Percentiles rank a stretch among this genome's conserved stretches.
Evolutionary conservation across 2,113 vertebrate genomes (phyloP).

Genomic region (Pristiophorus japonicus): DNA sequence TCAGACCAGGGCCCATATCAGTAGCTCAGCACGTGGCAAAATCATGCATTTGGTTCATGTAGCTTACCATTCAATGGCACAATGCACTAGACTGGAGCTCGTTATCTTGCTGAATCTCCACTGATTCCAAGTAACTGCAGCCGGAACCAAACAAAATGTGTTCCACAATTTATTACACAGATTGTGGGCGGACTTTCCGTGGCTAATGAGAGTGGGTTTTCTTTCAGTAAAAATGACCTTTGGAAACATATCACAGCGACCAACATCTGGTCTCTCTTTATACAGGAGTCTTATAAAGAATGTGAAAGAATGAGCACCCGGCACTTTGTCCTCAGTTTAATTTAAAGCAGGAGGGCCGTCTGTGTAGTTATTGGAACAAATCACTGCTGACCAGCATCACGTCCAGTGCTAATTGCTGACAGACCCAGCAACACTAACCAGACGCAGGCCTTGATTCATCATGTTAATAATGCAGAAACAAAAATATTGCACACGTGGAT

Average conservation of each 20-base stretch:
- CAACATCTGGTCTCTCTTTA: constrained; percentile 26
- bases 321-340: background rate
- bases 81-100: background rate
- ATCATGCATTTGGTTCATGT: background rate
- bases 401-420: background rate
- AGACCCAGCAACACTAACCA: background rate
- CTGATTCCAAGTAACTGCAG: background rate
- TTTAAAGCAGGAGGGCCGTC: background rate
- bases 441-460: background rate
- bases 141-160: too few relatives aligned
- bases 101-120: background rate
- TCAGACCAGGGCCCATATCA: background rate
- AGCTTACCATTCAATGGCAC: background rate
- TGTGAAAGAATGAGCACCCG: background rate
- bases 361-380: constrained; percentile 28
- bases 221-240: background rate
- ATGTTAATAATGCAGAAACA: background rate
- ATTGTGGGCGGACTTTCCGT: background rate
- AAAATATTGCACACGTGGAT: background rate
- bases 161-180: background rate
- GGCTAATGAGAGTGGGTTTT: background rate
- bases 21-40: background rate
- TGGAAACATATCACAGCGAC: background rate
- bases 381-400: background rate
- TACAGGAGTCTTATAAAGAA: background rate